These are phyloP conservation scores for Osmerus eperlanus DNA, from an alignment of 2,113 vertebrate genomes.

Conservation along the genomic window DNA sequence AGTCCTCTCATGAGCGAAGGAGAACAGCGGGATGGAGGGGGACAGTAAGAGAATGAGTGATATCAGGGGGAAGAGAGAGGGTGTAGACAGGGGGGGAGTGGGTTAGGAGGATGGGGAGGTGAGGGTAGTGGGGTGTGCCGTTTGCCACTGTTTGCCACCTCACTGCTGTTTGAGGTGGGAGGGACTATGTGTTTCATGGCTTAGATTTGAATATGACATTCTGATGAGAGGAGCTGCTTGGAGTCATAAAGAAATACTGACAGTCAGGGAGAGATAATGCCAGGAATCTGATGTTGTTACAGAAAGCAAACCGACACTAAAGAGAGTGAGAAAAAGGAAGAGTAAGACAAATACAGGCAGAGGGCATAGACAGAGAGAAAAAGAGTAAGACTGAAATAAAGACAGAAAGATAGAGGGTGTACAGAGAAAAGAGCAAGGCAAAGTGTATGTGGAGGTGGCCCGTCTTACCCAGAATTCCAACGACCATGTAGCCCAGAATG, in stretches of 20 bases:
- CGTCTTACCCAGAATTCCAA: constrained; percentile 82
- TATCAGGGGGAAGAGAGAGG: too few relatives aligned
- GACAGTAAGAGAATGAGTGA: too few relatives aligned
- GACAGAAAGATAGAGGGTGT: not conserved
- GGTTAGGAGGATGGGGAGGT: too few relatives aligned
- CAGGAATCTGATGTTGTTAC: not conserved
- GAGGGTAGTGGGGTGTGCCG: too few relatives aligned
- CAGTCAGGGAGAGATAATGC: not conserved
- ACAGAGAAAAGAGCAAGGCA: not conserved
- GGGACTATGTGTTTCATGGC: too few relatives aligned
- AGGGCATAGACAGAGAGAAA: not conserved
- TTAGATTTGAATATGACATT: constrained; percentile 3
- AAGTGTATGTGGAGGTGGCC: not conserved
- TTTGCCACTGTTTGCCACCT: too few relatives aligned
- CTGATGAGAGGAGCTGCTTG: not conserved
- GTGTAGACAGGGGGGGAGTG: too few relatives aligned
- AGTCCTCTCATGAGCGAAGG: too few relatives aligned
- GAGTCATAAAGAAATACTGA: constrained; percentile 1
- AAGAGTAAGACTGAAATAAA: not conserved
- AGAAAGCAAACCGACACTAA: not conserved
- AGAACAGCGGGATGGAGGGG: too few relatives aligned
- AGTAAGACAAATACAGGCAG: not conserved
- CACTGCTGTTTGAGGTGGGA: not conserved
- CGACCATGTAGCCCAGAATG: constrained; percentile 76
- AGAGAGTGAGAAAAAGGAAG: not conserved